Evolutionary conservation across 1,140 invertebrate species (phyloP).

Genomic region (Achatina immaculata): DNA sequence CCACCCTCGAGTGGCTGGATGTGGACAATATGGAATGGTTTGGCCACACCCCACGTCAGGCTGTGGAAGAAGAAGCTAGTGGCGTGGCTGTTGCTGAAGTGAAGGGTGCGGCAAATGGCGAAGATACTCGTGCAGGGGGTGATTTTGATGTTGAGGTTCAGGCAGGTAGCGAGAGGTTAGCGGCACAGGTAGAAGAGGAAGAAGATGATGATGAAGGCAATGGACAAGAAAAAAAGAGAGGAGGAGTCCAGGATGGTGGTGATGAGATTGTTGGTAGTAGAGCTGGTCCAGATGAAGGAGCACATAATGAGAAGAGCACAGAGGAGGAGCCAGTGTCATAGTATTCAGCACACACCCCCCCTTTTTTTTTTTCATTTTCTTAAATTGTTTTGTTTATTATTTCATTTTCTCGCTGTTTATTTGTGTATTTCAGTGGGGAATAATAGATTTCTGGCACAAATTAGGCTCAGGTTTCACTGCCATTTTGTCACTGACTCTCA

Average conservation of each 20-base stretch:
- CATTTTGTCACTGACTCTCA: too few species aligned
- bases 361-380: neutral
- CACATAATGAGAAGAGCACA: neutral
- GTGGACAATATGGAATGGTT: constrained; percentile 56
- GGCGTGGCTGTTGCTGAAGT: neutral
- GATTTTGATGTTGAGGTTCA: neutral
- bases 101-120: neutral
- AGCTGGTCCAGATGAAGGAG: neutral
- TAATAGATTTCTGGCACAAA: neutral
- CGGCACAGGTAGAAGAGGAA: neutral
- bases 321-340: neutral
- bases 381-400: neutral
- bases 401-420: too few species aligned
- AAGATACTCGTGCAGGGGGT: neutral
- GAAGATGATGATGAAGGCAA: neutral
- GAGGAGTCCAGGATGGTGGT: neutral
- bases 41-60: constrained; percentile 27
- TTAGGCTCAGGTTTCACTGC: constrained; percentile 5
- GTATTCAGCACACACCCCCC: neutral
- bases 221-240: neutral
- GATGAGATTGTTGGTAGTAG: neutral
- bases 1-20: constrained; percentile 80
- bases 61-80: neutral
- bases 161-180: neutral
- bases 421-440: neutral